Base-by-base conservation (phyloP, 2,113 vertebrate species). In the Dendropsophus ebraccatus region DNA sequence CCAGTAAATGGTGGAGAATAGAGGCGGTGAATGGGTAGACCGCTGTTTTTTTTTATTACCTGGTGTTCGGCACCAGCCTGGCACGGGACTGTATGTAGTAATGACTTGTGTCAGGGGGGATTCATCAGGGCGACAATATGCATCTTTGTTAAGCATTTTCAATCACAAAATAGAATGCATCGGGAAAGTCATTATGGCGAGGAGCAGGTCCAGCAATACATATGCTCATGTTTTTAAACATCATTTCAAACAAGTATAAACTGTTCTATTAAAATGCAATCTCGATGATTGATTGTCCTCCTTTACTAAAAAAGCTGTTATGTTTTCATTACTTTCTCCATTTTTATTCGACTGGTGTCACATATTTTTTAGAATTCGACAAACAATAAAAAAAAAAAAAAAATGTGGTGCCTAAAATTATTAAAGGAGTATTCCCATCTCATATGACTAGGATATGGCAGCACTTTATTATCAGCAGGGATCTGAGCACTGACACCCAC, bases 21-120 rank as follows among this genome's bases (percentile, higher is more conserved):
- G 87, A 54, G 19, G 88, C 67, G 67, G 76, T 72, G 28, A 60
- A 25, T 85, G 17, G 23, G 35, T 23, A 30, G 30, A 70, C 56
- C 4, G 56, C 69, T 32, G 37, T 17, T 79, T n/a, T 19, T 70
- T 60, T 41, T 69, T 60, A 47, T 84, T 52, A 83, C 10, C 60
- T 60, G 85, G 88, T 78, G 47, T 80, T 87, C 80, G 62, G 88
- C 89, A 85, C 69, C 1, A 37, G 69, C 47, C 45, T 87, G 87
- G 86, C 35, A 50, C 54, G 49, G 28, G 47, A 60, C 73, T 30
- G 41, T 41, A 56, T 25, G 25, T 85, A 69, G 25, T 85, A 69
- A 70, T 70, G 84, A 85, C 60, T 69, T 17, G 28, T 85, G 45
- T 69, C 28, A 35, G 62, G 54, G 25, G n/a, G 9, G 16, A 67